phyloP scores from a whole-genome alignment of 1,140 invertebrate genomes.

The Temnothorax nylanderi region DNA sequence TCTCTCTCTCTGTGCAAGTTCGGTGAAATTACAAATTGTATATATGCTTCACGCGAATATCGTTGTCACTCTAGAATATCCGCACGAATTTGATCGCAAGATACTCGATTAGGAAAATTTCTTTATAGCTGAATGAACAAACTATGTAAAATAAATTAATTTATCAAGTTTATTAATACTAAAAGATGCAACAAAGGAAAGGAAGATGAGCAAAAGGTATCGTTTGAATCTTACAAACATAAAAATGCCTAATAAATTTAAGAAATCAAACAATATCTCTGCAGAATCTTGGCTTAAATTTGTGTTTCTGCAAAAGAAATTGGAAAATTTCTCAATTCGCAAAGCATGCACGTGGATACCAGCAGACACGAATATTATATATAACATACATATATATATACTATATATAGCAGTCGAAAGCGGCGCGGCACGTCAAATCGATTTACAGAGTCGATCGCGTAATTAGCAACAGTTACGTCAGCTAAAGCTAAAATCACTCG shows the following conservation, averaged over 20 bases:
- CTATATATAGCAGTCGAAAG: conserved; percentile 51
- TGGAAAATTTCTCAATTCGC: not conserved
- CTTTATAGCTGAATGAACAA: not conserved
- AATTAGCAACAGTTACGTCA: conserved; percentile 81
- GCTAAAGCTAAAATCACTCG: conserved; percentile 71
- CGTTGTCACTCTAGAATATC: conserved; percentile 7
- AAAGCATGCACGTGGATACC: conserved; percentile 32
- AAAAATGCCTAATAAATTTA: no score
- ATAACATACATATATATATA: no score
- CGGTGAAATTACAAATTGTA: no score
- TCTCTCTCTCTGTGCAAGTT: no score
- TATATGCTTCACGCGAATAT: conserved; percentile 25
- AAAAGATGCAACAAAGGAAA: not conserved
- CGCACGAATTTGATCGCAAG: not conserved
- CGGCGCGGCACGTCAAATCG: conserved; percentile 71
- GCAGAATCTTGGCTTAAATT: not conserved
- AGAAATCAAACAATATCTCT: not conserved
- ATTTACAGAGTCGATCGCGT: conserved; percentile 74
- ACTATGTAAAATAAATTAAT: no score
- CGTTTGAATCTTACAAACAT: not conserved
- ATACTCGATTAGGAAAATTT: not conserved
- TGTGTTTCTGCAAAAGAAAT: not conserved
- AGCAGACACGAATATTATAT: conserved; percentile 48
- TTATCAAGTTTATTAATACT: no score
- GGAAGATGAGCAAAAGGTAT: not conserved